phyloP scores from a whole-genome alignment of 2,113 vertebrate genomes.

The Cariama cristata region DNA sequence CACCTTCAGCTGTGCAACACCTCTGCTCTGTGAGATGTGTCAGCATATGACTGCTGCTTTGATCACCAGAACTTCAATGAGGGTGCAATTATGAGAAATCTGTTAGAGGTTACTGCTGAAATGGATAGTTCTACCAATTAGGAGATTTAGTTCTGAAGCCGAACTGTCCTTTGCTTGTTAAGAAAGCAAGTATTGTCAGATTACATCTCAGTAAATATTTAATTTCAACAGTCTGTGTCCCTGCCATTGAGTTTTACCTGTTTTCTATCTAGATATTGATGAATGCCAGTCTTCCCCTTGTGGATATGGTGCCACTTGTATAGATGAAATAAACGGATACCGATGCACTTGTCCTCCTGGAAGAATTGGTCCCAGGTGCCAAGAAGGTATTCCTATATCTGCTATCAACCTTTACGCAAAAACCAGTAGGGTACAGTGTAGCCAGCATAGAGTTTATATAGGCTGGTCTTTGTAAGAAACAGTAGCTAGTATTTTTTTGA shows the following conservation, averaged over 20 bases:
- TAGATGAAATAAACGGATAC: conserved; percentile 91
- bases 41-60: neutral
- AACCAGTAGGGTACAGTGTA: neutral
- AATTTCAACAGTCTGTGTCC: neutral
- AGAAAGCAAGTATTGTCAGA: neutral
- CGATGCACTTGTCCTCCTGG: conserved; percentile 89
- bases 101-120: neutral
- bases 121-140: neutral
- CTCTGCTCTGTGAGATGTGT: neutral
- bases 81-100: neutral
- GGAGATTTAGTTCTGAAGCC: neutral
- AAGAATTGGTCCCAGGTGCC: conserved; percentile 85
- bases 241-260: neutral
- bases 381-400: conserved; percentile 82
- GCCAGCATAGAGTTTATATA: neutral
- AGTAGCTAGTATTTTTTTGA: neutral
- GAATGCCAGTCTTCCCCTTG: conserved; percentile 96
- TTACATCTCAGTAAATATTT: neutral
- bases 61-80: neutral
- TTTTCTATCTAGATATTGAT: conserved; percentile 85
- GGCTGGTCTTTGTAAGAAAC: neutral
- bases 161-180: neutral
- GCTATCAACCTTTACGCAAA: neutral
- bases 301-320: conserved; percentile 89
- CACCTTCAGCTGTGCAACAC: neutral